These are phyloP conservation scores for Charina bottae DNA, from an alignment of 2,113 vertebrate genomes.

Conservation along the genomic window DNA sequence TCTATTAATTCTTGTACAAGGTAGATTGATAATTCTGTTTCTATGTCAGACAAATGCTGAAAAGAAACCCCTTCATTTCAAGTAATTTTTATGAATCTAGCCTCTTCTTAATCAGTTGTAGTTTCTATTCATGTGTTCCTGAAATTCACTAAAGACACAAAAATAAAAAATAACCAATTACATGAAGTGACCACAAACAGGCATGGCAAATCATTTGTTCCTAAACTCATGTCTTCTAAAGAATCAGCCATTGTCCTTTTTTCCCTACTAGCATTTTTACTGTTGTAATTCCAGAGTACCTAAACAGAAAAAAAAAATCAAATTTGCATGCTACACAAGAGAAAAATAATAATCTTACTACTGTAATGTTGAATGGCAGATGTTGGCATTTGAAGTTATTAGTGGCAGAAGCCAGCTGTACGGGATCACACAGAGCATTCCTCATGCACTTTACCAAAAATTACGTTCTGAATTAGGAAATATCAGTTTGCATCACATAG, in stretches of 20 bases:
- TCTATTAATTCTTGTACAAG: not conserved
- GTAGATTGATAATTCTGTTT: not conserved
- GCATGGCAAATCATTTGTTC: not conserved
- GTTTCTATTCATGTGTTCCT: not conserved
- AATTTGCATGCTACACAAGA: not conserved
- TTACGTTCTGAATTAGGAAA: not conserved
- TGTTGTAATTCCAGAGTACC: not conserved
- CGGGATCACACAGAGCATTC: too few species aligned
- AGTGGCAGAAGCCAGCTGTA: not conserved
- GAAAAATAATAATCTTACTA: not conserved
- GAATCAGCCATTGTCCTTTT: not conserved
- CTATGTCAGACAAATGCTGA: not conserved
- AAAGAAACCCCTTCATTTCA: not conserved
- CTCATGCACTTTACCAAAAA: not conserved
- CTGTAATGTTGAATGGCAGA: not conserved
- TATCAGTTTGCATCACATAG: not conserved
- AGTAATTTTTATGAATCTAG: not conserved
- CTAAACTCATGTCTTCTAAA: not conserved
- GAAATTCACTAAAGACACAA: not conserved
- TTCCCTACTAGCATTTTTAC: not conserved
- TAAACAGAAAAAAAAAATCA: not conserved
- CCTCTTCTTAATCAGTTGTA: not conserved
- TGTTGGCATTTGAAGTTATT: not conserved
- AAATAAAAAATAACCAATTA: not conserved
- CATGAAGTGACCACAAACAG: too few species aligned